These are phyloP conservation scores for Zoanthus solanderi DNA, from an alignment of 92 coral and sea anemone genomes.

Conservation along the genomic window DNA sequence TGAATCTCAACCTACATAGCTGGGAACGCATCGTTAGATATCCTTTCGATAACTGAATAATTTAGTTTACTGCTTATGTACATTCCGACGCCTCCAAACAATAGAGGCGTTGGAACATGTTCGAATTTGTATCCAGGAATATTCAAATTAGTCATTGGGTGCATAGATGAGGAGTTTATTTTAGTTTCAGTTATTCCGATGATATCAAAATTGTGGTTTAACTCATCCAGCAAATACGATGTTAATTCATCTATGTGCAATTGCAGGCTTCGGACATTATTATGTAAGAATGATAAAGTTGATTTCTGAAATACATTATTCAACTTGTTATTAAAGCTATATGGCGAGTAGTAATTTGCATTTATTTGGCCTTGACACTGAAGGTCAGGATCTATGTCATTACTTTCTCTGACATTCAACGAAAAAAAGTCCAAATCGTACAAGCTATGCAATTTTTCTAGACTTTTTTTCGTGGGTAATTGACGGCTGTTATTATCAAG, in stretches of 20 bases:
- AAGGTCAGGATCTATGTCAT: slow-evolving; percentile 2
- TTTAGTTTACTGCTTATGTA: neutral
- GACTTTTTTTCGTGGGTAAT: slow-evolving; percentile 4
- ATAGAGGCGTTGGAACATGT: slow-evolving; percentile 2
- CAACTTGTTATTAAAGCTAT: neutral
- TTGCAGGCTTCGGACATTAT: no score
- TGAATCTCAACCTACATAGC: neutral
- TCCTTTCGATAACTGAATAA: neutral
- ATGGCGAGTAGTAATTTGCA: slow-evolving; percentile 20
- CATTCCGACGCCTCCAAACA: neutral
- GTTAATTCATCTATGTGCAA: no score
- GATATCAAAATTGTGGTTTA: no score
- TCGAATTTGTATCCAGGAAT: neutral
- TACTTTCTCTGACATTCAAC: slow-evolving; percentile 7
- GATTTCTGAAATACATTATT: no score
- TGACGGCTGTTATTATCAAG: neutral
- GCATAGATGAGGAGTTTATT: neutral
- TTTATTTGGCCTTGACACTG: slow-evolving; percentile 1
- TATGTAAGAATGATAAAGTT: no score
- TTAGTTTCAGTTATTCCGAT: neutral
- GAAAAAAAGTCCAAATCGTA: slow-evolving; percentile 6
- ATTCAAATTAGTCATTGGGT: slow-evolving; percentile 1
- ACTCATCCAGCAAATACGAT: no score
- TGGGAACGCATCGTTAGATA: no score
- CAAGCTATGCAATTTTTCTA: slow-evolving; percentile 4